phyloP scores from a whole-genome alignment of 1,140 invertebrate species.

The Lepidostoma basale region DNA sequence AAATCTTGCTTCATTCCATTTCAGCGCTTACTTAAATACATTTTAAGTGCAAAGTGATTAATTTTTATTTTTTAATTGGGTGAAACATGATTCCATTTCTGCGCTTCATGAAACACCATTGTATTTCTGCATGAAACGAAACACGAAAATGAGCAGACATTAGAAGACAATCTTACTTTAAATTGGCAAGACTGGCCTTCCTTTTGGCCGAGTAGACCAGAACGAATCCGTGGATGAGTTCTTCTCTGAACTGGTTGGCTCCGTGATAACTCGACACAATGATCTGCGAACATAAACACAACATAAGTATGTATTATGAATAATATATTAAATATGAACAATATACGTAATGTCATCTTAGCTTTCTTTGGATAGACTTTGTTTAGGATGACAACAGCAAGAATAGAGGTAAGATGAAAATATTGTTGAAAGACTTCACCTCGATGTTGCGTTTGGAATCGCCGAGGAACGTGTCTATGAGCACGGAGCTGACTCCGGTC shows the following conservation, averaged over 20 bases:
- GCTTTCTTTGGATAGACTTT: too few species aligned
- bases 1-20: too few species aligned
- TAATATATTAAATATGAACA: background rate
- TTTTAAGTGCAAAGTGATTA: too few species aligned
- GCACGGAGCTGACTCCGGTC: conserved; percentile 84
- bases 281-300: conserved; percentile 56
- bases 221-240: conserved; percentile 94
- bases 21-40: background rate
- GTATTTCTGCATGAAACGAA: too few species aligned
- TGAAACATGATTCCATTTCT: too few species aligned
- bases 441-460: conserved; percentile 89
- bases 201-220: conserved; percentile 94
- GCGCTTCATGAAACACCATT: too few species aligned
- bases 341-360: conserved; percentile 4
- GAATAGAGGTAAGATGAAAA: background rate
- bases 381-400: too few species aligned
- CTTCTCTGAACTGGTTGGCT: conserved; percentile 89
- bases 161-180: conserved; percentile 77
- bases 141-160: too few species aligned
- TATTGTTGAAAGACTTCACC: conserved; percentile 50
- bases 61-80: too few species aligned
- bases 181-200: conserved; percentile 90
- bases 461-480: conserved; percentile 89
- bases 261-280: conserved; percentile 95
- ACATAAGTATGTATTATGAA: background rate